Evolutionary conservation across 2,797 vertebrate genomes (phyloP).

Genomic region (Hozukius guyotensis): DNA sequence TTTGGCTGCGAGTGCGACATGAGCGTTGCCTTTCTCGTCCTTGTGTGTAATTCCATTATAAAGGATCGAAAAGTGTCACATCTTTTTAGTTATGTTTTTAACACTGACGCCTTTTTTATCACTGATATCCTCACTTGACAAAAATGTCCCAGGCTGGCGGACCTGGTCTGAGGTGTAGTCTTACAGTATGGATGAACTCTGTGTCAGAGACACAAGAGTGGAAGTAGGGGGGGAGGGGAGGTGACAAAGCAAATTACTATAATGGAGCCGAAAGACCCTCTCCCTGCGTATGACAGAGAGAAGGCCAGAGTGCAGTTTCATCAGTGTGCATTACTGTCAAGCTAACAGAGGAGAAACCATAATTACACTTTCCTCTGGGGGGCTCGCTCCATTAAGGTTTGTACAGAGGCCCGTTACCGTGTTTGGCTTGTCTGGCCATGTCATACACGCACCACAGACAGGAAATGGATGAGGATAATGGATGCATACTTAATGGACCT

Average conservation of each 20-base stretch:
- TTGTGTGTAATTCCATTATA: conserved; percentile 50
- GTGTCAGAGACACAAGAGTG: conserved; percentile 26
- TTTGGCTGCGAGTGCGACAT: conserved; percentile 57
- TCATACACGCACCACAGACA: conserved; percentile 63
- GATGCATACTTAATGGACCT: conserved; percentile 74
- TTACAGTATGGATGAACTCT: conserved; percentile 2
- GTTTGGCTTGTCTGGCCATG: conserved; percentile 68
- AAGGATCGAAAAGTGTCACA: conserved; percentile 37
- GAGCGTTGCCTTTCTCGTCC: conserved; percentile 43
- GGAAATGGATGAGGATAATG: conserved; percentile 81
- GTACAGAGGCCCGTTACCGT: conserved; percentile 60
- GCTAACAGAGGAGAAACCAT: conserved; percentile 63
- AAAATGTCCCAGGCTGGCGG: conserved; percentile 7
- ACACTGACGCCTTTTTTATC: neutral
- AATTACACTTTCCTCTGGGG: conserved; percentile 73
- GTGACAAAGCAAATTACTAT: conserved; percentile 41
- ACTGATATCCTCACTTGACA: neutral
- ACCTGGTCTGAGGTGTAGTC: neutral
- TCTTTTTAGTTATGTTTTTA: conserved; percentile 39
- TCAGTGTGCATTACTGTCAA: conserved; percentile 73
- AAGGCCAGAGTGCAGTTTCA: conserved; percentile 69
- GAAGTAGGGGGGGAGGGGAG: neutral
- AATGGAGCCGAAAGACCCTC: conserved; percentile 64
- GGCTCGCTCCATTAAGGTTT: conserved; percentile 74
- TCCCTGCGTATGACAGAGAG: conserved; percentile 45